Evolutionary conservation across 2,113 vertebrate genomes (phyloP), one percentile per base, ranked within the genome.

Genomic region (Xiphophorus hellerii): DNA sequence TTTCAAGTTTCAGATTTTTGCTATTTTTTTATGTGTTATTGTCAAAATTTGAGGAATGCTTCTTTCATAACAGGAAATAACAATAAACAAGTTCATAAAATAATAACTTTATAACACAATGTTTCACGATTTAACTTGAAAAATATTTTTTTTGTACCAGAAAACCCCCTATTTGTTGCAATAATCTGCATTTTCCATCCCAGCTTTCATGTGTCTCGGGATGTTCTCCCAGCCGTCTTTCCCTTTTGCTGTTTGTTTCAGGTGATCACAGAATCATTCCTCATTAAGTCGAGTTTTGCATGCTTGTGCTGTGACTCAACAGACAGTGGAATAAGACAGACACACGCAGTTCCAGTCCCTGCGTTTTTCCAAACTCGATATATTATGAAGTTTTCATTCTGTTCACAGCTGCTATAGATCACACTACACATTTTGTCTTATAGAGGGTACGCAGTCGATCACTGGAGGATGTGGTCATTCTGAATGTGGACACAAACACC

Each of bases 401-500:
- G 51, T n/a, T 25, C 51, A 58, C 22, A 58, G 51, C 51, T 58
- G 27, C 62, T 30, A 15, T 51, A 67, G 33, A 69, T 64, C 35
- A 69, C 29, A 4, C 10, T 37, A 10, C 5, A 58, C 67, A 2
- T 78, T 71, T 75, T 35, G n/a, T 87, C 29, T 73, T 78, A 65
- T 78, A 99, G 98, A 96, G 94, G 93, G 96, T 98, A 0, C 97
- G 94, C 91, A 96, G 93, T 73, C 96, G 95, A 73, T 97, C 96
- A 35, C 87, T 98, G 91, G 98, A 99, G 89, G 98, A 99, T 80
- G 97, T 98, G 90, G 95, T 99, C 88, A 95, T 99, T 85, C 88
- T 99, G 71, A 99, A 99, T 80, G 96, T 98, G 93, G 98, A 99
- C 89, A 97, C 96, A 82, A 99, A 99, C 93, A 95, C 96, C 76